Percentiles rank a stretch among this genome's conserved stretches.
Conservation (phyloP, 2,888 invertebrate species). For the Volucella inanis region DNA sequence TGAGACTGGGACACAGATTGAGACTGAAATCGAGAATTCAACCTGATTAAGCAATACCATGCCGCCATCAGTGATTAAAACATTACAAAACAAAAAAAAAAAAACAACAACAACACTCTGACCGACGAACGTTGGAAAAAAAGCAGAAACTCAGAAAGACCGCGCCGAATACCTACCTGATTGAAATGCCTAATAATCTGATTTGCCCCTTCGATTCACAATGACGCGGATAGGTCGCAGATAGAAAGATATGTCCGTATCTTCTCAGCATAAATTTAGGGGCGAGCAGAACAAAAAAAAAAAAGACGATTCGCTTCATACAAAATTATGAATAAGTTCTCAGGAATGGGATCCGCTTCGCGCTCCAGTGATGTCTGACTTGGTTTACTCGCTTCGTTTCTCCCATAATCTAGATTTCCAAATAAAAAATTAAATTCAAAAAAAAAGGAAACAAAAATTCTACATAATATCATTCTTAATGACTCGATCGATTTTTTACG, state of each 20-base stretch:
- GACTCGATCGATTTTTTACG: slow-evolving; percentile 72
- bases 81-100: slow-evolving; percentile 55
- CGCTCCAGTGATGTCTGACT: slow-evolving; percentile 9
- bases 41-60: slow-evolving; percentile 67
- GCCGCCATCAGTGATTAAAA: slow-evolving; percentile 69
- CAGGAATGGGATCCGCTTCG: slow-evolving; percentile 30
- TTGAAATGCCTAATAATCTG: slow-evolving; percentile 58
- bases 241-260: slow-evolving; percentile 35
- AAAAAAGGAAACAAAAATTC: background rate
- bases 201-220: slow-evolving; percentile 53
- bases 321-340: slow-evolving; percentile 46
- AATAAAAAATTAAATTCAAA: slow-evolving; percentile 4
- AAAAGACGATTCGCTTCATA: too few relatives aligned
- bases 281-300: slow-evolving; percentile 13
- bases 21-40: slow-evolving; percentile 42
- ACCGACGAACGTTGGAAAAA: background rate
- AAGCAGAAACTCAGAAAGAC: slow-evolving; percentile 19
- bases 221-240: slow-evolving; percentile 33
- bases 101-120: slow-evolving; percentile 23
- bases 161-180: slow-evolving; percentile 32
- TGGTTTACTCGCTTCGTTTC: slow-evolving; percentile 34
- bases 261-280: slow-evolving; percentile 61
- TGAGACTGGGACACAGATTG: slow-evolving; percentile 33
- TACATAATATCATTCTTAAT: slow-evolving; percentile 61
- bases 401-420: slow-evolving; percentile 49